Percentiles rank a stretch among this genome's conserved stretches.
Evolutionary conservation across 2,797 vertebrate species (phyloP).

Genomic region (Pristis pectinata): DNA sequence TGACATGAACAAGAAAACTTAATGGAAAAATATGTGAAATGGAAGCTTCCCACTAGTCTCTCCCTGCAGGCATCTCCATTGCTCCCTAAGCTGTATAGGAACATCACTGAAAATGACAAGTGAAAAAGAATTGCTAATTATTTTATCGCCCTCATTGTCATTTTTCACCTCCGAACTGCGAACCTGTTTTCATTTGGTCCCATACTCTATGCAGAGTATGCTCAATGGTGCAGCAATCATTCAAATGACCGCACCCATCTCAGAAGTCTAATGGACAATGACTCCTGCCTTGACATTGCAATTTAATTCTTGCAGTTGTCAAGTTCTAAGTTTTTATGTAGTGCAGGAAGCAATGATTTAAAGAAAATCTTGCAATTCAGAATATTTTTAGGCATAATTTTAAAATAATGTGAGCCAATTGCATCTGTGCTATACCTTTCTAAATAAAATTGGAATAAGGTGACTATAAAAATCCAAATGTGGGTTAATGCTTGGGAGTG

Average conservation of each 20-base stretch:
- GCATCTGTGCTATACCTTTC: neutral
- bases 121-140: neutral
- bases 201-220: neutral
- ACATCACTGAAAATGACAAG: neutral
- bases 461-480: neutral
- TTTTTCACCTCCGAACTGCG: neutral
- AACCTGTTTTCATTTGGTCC: neutral
- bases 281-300: neutral
- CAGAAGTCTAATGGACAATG: conserved; percentile 29
- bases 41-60: conserved; percentile 1
- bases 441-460: neutral
- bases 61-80: neutral
- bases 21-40: conserved; percentile 6
- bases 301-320: neutral
- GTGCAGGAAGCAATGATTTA: neutral
- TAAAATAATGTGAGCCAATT: neutral
- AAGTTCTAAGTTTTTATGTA: neutral
- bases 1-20: neutral
- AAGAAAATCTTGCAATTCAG: neutral
- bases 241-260: conserved; percentile 33
- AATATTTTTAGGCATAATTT: neutral
- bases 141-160: neutral
- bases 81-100: neutral
- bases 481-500: neutral
- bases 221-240: conserved; percentile 31